Evolutionary conservation across 2,888 invertebrate species (phyloP).

Genomic region (Troides oblongomaculatus): DNA sequence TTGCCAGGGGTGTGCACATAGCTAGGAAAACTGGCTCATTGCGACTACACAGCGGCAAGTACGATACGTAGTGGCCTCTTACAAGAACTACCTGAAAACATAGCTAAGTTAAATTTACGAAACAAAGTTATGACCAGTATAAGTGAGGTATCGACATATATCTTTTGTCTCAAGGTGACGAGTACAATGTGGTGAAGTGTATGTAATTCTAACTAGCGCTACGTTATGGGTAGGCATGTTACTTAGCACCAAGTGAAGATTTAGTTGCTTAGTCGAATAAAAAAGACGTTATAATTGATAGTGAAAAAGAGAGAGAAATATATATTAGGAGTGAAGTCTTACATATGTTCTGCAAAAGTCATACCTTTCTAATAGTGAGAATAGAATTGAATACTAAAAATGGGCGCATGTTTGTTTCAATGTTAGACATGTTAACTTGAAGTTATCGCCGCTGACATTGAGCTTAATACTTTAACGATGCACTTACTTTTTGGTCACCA

Average conservation of each 20-base stretch:
- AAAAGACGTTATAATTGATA: background rate
- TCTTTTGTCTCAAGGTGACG: too few relatives aligned
- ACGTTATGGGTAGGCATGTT: too few relatives aligned
- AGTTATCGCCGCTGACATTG: slow-evolving; percentile 20
- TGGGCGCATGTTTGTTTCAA: slow-evolving; percentile 7
- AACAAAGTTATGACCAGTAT: background rate
- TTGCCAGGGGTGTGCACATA: slow-evolving; percentile 96
- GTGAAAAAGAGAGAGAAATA: background rate
- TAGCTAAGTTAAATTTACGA: background rate
- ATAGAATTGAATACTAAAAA: background rate
- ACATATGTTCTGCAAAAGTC: background rate
- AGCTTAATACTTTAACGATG: slow-evolving; percentile 4
- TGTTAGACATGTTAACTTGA: slow-evolving; percentile 13
- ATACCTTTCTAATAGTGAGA: background rate
- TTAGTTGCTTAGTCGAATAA: background rate
- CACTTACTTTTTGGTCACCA: slow-evolving; percentile 97
- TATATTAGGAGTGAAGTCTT: background rate
- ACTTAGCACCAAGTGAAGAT: too few relatives aligned
- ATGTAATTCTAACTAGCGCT: too few relatives aligned
- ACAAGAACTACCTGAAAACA: slow-evolving; percentile 92
- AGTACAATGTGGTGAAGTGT: too few relatives aligned
- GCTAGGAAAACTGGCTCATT: slow-evolving; percentile 98
- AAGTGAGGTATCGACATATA: too few relatives aligned
- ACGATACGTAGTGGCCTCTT: slow-evolving; percentile 96
- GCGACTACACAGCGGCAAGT: slow-evolving; percentile 93